These are phyloP conservation scores for Distichodus sexfasciatus DNA, from an alignment of 2,797 vertebrate species.

Conservation along the genomic window DNA sequence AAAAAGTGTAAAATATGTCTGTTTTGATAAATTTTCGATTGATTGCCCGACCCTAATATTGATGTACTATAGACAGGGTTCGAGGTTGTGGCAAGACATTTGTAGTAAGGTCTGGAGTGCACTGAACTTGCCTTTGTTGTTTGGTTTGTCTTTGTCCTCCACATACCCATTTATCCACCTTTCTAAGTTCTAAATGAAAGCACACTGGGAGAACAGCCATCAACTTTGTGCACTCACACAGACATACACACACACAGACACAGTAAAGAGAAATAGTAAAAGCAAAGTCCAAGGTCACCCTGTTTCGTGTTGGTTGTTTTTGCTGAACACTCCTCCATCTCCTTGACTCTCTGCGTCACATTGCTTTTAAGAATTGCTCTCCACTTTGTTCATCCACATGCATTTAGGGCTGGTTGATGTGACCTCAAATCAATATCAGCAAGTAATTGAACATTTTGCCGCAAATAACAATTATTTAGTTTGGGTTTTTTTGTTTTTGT, in stretches of 20 bases:
- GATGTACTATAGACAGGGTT: too few relatives aligned
- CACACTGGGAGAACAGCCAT: background rate
- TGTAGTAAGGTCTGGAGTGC: too few relatives aligned
- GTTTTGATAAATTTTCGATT: too few relatives aligned
- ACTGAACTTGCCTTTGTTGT: background rate
- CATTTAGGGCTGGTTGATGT: too few relatives aligned
- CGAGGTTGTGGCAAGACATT: too few relatives aligned
- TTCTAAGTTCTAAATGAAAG: conserved; percentile 10
- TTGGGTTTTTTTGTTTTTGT: too few relatives aligned
- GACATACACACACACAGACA: background rate
- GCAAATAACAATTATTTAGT: too few relatives aligned
- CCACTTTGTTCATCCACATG: conserved; percentile 27
- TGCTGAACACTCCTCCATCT: conserved; percentile 40
- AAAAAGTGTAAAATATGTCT: too few relatives aligned
- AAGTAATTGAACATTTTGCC: too few relatives aligned
- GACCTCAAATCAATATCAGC: too few relatives aligned
- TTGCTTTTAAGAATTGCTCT: conserved; percentile 58
- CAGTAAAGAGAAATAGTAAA: too few relatives aligned
- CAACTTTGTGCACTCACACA: background rate
- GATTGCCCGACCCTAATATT: too few relatives aligned
- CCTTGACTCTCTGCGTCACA: conserved; percentile 36
- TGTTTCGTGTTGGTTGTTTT: background rate
- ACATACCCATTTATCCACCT: background rate
- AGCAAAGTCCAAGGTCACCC: conserved; percentile 27
- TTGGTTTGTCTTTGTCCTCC: background rate